A percentile compares a stretch with the other conserved stretches of the same genome.
Evolutionary conservation across 2,797 vertebrate genomes (phyloP).

Genomic region (Acanthiza pusilla): DNA sequence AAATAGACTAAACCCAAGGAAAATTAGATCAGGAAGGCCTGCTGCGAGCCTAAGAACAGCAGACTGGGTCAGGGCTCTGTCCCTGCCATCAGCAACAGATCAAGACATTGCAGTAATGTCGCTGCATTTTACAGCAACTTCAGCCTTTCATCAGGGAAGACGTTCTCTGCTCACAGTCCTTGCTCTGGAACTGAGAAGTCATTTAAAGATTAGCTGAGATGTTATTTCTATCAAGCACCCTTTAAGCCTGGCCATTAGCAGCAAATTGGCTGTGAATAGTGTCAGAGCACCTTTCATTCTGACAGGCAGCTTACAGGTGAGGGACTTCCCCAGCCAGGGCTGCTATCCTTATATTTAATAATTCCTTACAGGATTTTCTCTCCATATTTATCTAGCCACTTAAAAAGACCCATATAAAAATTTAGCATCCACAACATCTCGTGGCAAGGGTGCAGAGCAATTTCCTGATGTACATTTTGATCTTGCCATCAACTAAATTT

Average conservation of each 20-base stretch:
- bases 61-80: neutral
- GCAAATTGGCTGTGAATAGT: slow-evolving; percentile 17
- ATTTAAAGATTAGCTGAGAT: slow-evolving; percentile 40
- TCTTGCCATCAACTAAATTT: neutral
- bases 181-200: neutral
- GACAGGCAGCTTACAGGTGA: neutral
- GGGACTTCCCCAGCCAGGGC: neutral
- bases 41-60: rapidly evolving
- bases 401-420: neutral
- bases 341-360: neutral
- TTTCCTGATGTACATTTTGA: neutral
- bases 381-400: neutral
- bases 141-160: neutral
- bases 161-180: neutral
- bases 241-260: neutral
- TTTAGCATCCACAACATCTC: neutral
- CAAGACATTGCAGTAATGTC: neutral
- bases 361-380: neutral
- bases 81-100: neutral
- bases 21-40: neutral
- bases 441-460: neutral
- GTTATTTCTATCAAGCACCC: slow-evolving; percentile 13
- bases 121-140: neutral
- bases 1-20: neutral
- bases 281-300: neutral